Conservation (phyloP, 2,888 invertebrate species). For the Tridacna crocea region DNA sequence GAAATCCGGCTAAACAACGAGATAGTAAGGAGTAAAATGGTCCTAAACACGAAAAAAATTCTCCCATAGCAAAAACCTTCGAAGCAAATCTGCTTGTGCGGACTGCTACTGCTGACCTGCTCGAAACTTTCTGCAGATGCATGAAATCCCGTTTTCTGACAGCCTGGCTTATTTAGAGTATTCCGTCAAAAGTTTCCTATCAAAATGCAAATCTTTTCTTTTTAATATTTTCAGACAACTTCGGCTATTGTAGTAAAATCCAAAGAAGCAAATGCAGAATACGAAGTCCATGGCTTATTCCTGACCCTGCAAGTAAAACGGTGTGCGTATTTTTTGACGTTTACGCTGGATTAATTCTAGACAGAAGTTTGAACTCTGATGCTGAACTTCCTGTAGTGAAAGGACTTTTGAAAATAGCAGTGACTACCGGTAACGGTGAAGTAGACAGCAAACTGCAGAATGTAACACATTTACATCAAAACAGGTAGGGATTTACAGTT, state of each 20-base stretch:
- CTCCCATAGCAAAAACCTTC: too few relatives aligned
- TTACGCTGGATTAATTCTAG: background rate
- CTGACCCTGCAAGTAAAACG: background rate
- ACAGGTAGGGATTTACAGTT: background rate
- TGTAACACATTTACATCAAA: slow-evolving; percentile 7
- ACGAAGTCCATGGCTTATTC: slow-evolving; percentile 10
- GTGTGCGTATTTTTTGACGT: slow-evolving; percentile 17
- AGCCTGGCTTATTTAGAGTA: too few relatives aligned
- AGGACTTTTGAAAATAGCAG: slow-evolving; percentile 2
- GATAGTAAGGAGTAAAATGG: too few relatives aligned
- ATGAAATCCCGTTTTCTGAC: too few relatives aligned
- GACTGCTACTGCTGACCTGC: too few relatives aligned
- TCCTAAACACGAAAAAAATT: too few relatives aligned
- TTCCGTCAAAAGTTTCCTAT: too few relatives aligned
- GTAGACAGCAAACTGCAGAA: slow-evolving; percentile 4
- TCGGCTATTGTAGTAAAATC: slow-evolving; percentile 6
- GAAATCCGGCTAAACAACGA: too few relatives aligned
- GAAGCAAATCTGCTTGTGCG: too few relatives aligned
- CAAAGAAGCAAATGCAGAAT: background rate
- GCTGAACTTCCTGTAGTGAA: background rate
- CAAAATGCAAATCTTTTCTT: too few relatives aligned
- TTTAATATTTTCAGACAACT: slow-evolving; percentile 14
- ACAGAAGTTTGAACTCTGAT: background rate
- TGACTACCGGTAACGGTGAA: slow-evolving; percentile 6
- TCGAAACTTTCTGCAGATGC: too few relatives aligned